Percentiles rank a stretch among this genome's conserved stretches.
phyloP scores from a whole-genome alignment of 64 coral and sea anemone genomes.

The Montipora cactus region DNA sequence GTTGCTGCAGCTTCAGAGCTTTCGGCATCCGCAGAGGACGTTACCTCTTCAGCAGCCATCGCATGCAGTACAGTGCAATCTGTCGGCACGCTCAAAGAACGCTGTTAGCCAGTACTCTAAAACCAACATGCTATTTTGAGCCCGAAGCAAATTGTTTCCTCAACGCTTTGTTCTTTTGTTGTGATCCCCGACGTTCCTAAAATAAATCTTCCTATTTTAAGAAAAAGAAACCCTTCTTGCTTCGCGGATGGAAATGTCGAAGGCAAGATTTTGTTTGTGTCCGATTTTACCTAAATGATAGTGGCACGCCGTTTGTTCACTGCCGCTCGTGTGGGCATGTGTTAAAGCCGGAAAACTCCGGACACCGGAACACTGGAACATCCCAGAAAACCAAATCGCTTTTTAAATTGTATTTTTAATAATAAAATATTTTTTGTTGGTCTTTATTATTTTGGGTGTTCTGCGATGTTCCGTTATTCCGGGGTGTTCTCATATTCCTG shows the following conservation, averaged over 20 bases:
- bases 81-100: constrained; percentile 19
- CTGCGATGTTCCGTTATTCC: too few relatives aligned
- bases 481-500: too few relatives aligned
- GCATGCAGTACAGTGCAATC: neutral
- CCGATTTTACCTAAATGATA: neutral
- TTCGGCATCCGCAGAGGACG: neutral
- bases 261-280: neutral
- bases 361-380: too few relatives aligned
- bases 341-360: too few relatives aligned
- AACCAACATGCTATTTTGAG: constrained; percentile 18
- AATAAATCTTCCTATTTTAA: constrained; percentile 45
- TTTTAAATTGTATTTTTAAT: too few relatives aligned
- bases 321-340: neutral
- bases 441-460: too few relatives aligned
- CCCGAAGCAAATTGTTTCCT: constrained; percentile 14
- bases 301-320: neutral
- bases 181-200: neutral
- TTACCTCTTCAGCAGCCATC: constrained; percentile 36
- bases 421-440: too few relatives aligned
- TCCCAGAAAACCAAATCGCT: too few relatives aligned
- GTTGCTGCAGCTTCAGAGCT: neutral
- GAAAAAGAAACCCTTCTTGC: constrained; percentile 6
- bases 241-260: neutral
- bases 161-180: constrained; percentile 37
- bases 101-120: neutral